Conservation (phyloP, 2,797 vertebrate genomes). For the Erethizon dorsatum region DNA sequence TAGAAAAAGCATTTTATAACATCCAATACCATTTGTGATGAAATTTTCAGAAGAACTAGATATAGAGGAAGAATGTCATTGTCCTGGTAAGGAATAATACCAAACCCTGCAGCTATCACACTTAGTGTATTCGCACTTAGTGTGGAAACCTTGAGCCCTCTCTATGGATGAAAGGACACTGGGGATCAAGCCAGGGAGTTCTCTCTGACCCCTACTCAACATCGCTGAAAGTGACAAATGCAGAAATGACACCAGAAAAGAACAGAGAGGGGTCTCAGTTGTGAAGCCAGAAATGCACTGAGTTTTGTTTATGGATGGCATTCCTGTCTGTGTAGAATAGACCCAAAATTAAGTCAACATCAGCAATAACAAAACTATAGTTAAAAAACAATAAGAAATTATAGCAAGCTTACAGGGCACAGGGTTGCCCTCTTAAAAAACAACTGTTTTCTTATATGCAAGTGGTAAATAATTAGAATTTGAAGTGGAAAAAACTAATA, state of each 20-base stretch:
- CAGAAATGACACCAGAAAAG: background rate
- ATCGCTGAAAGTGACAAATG: background rate
- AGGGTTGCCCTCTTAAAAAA: too few relatives aligned
- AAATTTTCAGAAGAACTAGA: background rate
- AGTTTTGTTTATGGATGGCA: background rate
- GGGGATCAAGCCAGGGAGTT: background rate
- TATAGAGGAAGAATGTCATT: too few relatives aligned
- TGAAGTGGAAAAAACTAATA: background rate
- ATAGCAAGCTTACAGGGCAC: background rate
- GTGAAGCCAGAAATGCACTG: background rate
- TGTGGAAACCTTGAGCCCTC: background rate
- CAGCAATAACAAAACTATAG: background rate
- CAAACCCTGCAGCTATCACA: background rate
- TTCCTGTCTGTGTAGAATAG: background rate
- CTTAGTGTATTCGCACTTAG: background rate
- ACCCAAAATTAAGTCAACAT: background rate
- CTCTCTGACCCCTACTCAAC: background rate
- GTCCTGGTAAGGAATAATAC: background rate
- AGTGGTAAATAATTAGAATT: background rate
- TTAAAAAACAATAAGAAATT: background rate
- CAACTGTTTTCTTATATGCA: background rate
- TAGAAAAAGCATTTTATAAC: background rate
- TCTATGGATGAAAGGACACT: background rate
- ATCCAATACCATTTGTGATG: background rate
- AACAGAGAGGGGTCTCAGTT: too few relatives aligned